Evolutionary conservation across 1,140 invertebrate genomes (phyloP).

Genomic region (Metopolophium dirhodum): DNA sequence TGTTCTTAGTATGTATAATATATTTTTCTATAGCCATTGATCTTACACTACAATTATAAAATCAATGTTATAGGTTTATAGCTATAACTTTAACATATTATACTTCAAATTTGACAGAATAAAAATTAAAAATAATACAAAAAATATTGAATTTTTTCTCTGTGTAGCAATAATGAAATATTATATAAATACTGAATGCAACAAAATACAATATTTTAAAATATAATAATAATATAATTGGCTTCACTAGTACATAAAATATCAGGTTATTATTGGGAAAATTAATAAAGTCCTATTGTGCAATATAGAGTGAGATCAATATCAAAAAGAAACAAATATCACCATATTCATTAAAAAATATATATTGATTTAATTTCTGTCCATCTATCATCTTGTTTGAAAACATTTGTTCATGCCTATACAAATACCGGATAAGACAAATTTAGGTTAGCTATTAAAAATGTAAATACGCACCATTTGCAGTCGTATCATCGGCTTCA

Average conservation of each 20-base stretch:
- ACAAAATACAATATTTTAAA: neutral
- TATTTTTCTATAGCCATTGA: neutral
- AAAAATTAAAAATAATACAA: neutral
- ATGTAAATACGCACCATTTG: constrained; percentile 29
- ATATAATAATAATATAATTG: neutral
- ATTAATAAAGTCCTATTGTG: constrained; percentile 1
- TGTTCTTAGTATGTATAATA: neutral
- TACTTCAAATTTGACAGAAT: neutral
- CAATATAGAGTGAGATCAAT: constrained; percentile 11
- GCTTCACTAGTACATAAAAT: neutral
- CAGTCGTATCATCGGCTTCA: constrained; percentile 63
- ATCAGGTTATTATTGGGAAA: neutral
- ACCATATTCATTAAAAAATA: constrained; percentile 34
- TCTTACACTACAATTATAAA: neutral
- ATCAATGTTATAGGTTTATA: neutral
- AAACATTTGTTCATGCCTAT: constrained; percentile 36
- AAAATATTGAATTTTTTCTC: neutral
- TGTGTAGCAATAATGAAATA: neutral
- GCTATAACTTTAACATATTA: neutral
- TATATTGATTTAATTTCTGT: constrained; percentile 14
- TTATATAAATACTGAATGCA: neutral
- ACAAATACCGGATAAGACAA: constrained; percentile 35
- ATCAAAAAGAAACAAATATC: constrained; percentile 38
- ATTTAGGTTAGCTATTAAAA: neutral
- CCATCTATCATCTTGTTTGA: constrained; percentile 27